Base-by-base conservation (phyloP, 92 coral and sea anemone genomes). In the Chrysogorgia sp. region DNA sequence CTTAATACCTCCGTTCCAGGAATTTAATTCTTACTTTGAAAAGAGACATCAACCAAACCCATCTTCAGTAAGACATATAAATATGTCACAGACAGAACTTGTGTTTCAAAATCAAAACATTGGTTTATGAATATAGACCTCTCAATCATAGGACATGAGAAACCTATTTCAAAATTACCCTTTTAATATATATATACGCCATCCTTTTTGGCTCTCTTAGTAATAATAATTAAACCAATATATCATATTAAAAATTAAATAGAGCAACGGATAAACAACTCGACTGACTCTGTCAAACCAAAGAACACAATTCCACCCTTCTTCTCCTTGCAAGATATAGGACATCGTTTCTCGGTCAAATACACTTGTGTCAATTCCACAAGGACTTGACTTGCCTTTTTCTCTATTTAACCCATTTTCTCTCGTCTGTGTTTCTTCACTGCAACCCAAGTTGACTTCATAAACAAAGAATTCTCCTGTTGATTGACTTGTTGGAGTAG, bases 201-300 rank as follows among this genome's bases (percentile, higher is more conserved):
- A n/a, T 26, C 58, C 4, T 52, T 15, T 52, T 2, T 26, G 4
- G 2, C 40, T 22, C 25, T 35, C 24, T 25, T 35, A 1, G 8
- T 3, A n/a, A 7, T 67, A 40, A 48, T 69, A 69, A 10, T 2
- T 25, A 28, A 28, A 45, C 76, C 76, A 69, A 45, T 69, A 49
- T 35, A 48, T n/a, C 14, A 49, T 1, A 4, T 45, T 34, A 26
- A 69, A 69, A 0, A 69, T 55, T 28, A 47, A 47, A n/a, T 45
- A 69, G 59, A 58, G 25, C 21, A 69, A 49, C 20, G 34, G 20
- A 48, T 45, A 69, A 5, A 69, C 3, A 48, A 68, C 24, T 43
- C 75, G 75, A 20, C 75, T 43, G 8, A 68, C 2, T 48, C 45
- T 43, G 45, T 43, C 58, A 43, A 68, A 58, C 75, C 75, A 68